A percentile compares a stretch with the other conserved stretches of the same genome.
Conservation (phyloP, 2,888 invertebrate species). For the Papilio protenor region DNA sequence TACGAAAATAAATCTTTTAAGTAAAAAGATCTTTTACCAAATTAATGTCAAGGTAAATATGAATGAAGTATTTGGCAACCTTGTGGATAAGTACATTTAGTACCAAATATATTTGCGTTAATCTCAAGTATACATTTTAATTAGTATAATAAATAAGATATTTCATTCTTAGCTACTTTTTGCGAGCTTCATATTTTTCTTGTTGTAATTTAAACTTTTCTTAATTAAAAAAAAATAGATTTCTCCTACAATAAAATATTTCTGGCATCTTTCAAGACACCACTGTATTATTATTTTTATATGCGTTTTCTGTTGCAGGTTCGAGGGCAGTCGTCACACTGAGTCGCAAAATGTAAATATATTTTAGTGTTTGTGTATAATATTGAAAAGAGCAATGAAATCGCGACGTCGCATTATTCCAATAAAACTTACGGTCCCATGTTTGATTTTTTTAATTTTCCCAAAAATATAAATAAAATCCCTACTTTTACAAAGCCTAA, state of each 20-base stretch:
- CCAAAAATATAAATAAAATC: not conserved
- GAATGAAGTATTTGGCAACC: not conserved
- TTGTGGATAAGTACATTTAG: not conserved
- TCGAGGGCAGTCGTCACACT: slow-evolving; percentile 55
- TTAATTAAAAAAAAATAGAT: not conserved
- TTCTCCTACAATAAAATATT: slow-evolving; percentile 50
- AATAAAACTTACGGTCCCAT: slow-evolving; percentile 64
- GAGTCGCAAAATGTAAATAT: slow-evolving; percentile 73
- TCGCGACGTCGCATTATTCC: slow-evolving; percentile 64
- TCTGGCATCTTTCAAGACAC: slow-evolving; percentile 60
- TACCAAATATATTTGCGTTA: not conserved
- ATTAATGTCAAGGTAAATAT: not conserved
- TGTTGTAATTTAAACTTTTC: not conserved
- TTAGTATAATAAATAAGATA: not conserved
- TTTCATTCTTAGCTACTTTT: not conserved
- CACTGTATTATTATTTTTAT: slow-evolving; percentile 70
- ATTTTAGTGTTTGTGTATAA: slow-evolving; percentile 68
- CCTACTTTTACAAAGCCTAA: too few species aligned
- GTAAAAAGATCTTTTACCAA: not conserved
- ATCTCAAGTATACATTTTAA: not conserved
- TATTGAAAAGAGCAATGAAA: slow-evolving; percentile 67
- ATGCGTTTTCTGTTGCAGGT: slow-evolving; percentile 76
- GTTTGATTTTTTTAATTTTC: slow-evolving; percentile 25
- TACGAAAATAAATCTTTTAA: not conserved
- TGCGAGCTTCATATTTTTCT: too few species aligned